Conservation (phyloP, 2,888 invertebrate species). For the Parnassius apollo region DNA sequence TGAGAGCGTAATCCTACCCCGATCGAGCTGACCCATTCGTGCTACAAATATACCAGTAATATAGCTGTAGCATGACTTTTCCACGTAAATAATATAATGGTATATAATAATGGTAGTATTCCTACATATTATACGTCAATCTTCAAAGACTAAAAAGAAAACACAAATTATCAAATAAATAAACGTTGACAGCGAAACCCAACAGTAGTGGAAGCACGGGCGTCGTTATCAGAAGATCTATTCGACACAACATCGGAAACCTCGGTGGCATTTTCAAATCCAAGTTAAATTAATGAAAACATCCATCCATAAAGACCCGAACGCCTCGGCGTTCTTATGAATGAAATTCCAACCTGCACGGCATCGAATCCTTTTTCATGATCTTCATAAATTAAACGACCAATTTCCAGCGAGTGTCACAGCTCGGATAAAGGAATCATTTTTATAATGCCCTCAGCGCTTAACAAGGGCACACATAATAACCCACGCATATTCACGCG, state of each 20-base stretch:
- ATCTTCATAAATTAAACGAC: conserved; percentile 76
- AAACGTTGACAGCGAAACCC: conserved; percentile 15
- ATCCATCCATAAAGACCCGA: conserved; percentile 79
- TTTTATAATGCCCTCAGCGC: conserved; percentile 80
- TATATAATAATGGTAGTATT: too few species aligned
- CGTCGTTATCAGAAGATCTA: conserved; percentile 54
- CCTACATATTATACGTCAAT: too few species aligned
- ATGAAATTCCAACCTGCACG: conserved; percentile 79
- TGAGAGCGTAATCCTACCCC: too few species aligned
- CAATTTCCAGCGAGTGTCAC: conserved; percentile 80
- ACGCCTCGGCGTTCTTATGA: conserved; percentile 81
- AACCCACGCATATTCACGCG: conserved; percentile 79
- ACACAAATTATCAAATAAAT: not conserved
- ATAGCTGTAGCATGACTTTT: too few species aligned
- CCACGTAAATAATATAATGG: too few species aligned
- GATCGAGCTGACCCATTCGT: too few species aligned
- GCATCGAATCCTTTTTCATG: conserved; percentile 79
- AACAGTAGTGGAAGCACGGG: conserved; percentile 68
- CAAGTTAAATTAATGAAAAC: conserved; percentile 79
- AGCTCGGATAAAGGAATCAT: conserved; percentile 79
- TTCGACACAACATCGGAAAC: conserved; percentile 63
- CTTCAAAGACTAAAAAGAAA: too few species aligned
- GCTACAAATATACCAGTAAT: too few species aligned
- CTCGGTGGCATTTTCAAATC: conserved; percentile 66
- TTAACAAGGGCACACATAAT: conserved; percentile 80